Conservation (phyloP, 2,113 vertebrate genomes). For the Nothoprocta perdicaria region DNA sequence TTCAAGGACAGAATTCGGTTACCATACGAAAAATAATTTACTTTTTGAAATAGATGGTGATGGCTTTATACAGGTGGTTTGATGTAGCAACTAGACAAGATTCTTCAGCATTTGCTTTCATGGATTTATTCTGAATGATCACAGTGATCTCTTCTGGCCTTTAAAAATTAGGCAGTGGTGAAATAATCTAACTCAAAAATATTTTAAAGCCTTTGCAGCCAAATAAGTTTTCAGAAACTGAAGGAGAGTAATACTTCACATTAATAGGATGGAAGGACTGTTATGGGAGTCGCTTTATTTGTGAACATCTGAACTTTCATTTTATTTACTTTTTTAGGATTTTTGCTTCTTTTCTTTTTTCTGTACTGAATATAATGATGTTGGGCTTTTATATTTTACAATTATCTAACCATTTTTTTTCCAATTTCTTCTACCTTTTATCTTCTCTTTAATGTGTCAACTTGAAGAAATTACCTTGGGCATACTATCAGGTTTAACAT, state of each 20-base stretch:
- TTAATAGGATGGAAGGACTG: neutral
- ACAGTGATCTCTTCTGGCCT: neutral
- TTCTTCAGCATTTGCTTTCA: neutral
- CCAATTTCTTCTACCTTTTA: neutral
- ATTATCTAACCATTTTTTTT: neutral
- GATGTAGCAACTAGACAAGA: neutral
- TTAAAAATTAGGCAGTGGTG: neutral
- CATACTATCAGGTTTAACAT: neutral
- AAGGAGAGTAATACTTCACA: neutral
- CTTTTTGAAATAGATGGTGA: neutral
- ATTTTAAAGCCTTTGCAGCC: neutral
- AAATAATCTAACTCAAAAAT: neutral
- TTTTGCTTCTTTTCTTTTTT: neutral
- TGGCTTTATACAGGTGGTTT: neutral
- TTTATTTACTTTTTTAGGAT: neutral
- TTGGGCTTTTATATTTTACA: neutral
- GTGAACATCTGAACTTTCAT: neutral
- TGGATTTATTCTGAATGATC: neutral
- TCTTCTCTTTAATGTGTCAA: neutral
- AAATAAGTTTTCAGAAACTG: neutral
- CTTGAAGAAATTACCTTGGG: neutral
- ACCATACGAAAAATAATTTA: neutral
- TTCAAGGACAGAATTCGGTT: neutral
- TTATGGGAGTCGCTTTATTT: neutral
- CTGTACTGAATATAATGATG: neutral